phyloP scores from a whole-genome alignment of 2,888 invertebrate genomes.

The Euspilapteryx auroguttella region DNA sequence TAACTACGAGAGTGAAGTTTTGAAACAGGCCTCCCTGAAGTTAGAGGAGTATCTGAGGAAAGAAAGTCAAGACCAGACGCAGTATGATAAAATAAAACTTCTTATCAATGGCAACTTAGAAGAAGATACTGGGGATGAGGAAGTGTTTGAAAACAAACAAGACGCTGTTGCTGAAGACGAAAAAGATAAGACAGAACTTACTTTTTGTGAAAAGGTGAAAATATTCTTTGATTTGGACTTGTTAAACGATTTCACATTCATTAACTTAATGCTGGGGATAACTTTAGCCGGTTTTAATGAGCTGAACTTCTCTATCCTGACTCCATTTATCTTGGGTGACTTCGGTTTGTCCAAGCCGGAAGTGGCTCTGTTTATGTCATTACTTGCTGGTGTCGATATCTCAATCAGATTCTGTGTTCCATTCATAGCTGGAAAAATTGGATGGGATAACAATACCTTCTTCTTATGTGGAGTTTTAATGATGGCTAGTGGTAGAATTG shows the following conservation, averaged over 20 bases:
- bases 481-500: conserved; percentile 67
- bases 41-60: conserved; percentile 47
- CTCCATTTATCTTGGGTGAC: conserved; percentile 73
- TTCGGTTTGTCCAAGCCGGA: conserved; percentile 62
- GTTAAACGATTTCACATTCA: conserved; percentile 67
- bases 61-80: conserved; percentile 20
- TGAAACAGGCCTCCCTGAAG: conserved; percentile 57
- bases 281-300: conserved; percentile 73
- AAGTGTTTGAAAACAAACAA: conserved; percentile 20
- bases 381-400: conserved; percentile 68
- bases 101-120: conserved; percentile 22
- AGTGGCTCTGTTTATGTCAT: conserved; percentile 70
- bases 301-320: conserved; percentile 71
- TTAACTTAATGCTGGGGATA: conserved; percentile 71
- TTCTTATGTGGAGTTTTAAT: conserved; percentile 69
- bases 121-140: conserved; percentile 19
- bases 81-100: conserved; percentile 24
- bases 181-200: too few relatives aligned
- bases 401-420: conserved; percentile 67
- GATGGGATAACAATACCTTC: conserved; percentile 72
- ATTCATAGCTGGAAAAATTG: conserved; percentile 68
- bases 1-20: conserved; percentile 61
- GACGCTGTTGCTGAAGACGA: conserved; percentile 15
- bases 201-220: conserved; percentile 57
- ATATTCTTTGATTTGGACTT: conserved; percentile 73